phyloP scores from a whole-genome alignment of 2,113 vertebrate genomes.

The Scytalopus superciliaris region DNA sequence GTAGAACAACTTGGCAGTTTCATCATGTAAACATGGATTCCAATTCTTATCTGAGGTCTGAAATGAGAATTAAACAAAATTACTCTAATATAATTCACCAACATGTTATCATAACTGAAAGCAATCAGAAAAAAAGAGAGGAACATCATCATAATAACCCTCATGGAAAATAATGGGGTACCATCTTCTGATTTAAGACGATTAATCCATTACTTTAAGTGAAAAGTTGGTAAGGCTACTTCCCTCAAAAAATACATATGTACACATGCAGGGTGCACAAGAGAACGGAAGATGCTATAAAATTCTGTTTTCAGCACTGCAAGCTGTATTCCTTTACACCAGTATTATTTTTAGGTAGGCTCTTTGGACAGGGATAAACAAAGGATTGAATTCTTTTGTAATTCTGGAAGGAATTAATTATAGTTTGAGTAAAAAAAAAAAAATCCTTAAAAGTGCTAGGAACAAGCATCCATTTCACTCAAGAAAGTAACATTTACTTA shows the following conservation, averaged over 20 bases:
- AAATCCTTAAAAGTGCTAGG: not conserved
- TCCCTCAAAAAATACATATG: fast-evolving
- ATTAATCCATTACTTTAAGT: too few relatives aligned
- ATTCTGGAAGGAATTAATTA: not conserved
- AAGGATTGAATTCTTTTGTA: not conserved
- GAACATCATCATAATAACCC: not conserved
- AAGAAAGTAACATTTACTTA: not conserved
- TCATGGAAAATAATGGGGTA: not conserved
- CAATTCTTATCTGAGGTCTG: constrained; percentile 93
- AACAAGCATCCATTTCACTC: not conserved
- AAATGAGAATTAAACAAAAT: not conserved
- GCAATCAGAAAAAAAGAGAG: not conserved
- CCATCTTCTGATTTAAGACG: not conserved
- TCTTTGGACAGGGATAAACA: not conserved
- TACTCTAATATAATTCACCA: not conserved
- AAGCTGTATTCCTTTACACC: not conserved
- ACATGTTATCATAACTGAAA: not conserved
- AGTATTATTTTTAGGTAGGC: not conserved
- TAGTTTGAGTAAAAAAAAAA: not conserved
- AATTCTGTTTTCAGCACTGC: not conserved
- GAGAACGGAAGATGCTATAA: not conserved
- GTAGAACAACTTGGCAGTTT: constrained; percentile 88
- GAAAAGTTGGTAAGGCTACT: not conserved
- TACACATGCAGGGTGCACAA: not conserved
- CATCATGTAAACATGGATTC: constrained; percentile 92